Conservation (phyloP, 2,888 invertebrate genomes). For the Cheilosia vulpina region DNA sequence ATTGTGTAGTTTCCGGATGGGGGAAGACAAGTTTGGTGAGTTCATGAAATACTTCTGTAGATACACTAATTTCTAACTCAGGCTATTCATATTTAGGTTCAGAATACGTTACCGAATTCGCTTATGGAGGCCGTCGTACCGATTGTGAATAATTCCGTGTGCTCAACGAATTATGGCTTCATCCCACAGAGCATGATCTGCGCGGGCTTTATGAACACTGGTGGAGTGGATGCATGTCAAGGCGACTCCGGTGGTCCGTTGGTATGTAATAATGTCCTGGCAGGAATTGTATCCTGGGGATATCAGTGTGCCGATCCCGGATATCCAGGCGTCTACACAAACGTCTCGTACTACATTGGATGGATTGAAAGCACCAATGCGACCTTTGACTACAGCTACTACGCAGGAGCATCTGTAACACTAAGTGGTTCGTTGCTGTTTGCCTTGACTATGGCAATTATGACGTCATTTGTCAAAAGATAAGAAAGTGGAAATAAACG, state of each 20-base stretch:
- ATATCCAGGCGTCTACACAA: slow-evolving; percentile 80
- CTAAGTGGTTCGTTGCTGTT: not conserved
- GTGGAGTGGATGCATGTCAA: slow-evolving; percentile 80
- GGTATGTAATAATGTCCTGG: slow-evolving; percentile 76
- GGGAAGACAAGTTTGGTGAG: slow-evolving; percentile 50
- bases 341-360: slow-evolving; percentile 76
- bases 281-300: slow-evolving; percentile 80
- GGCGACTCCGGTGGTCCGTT: slow-evolving; percentile 81
- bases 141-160: slow-evolving; percentile 72
- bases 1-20: slow-evolving; percentile 79
- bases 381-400: slow-evolving; percentile 76
- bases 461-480: not conserved
- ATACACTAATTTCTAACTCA: not conserved
- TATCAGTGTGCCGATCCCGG: slow-evolving; percentile 76
- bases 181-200: slow-evolving; percentile 77
- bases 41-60: not conserved
- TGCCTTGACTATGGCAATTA: not conserved
- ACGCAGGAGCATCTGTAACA: slow-evolving; percentile 22
- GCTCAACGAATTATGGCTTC: slow-evolving; percentile 72
- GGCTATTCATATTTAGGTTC: not conserved
- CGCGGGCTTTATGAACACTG: slow-evolving; percentile 77
- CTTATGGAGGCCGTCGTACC: slow-evolving; percentile 76
- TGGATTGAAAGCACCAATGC: slow-evolving; percentile 78
- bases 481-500: slow-evolving; percentile 2
- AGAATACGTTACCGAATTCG: slow-evolving; percentile 72